Conservation (phyloP, 2,888 invertebrate species). For the Crocallis elinguaria region DNA sequence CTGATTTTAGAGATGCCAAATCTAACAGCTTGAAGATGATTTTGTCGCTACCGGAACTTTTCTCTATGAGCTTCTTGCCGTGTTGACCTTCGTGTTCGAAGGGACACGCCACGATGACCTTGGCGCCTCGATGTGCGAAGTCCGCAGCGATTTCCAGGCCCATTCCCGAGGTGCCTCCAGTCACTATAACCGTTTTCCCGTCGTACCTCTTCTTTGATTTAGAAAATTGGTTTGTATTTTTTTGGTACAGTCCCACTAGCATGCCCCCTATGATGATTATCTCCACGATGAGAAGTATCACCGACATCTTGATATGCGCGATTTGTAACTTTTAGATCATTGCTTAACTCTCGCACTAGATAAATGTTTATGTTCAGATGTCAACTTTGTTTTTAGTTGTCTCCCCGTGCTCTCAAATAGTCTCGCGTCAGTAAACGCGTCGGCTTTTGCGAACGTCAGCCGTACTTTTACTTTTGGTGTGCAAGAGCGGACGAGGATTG, state of each 20-base stretch:
- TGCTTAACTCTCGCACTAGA: background rate
- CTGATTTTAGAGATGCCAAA: conserved; percentile 89
- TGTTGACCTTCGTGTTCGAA: conserved; percentile 64
- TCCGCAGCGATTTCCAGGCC: conserved; percentile 71
- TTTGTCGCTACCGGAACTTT: conserved; percentile 87
- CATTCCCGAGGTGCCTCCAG: conserved; percentile 75
- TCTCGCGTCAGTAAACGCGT: conserved; percentile 42
- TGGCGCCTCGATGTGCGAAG: conserved; percentile 70
- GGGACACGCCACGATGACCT: conserved; percentile 74
- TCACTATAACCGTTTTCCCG: conserved; percentile 69
- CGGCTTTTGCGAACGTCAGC: conserved; percentile 15
- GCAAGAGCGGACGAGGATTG: conserved; percentile 48
- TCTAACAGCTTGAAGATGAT: conserved; percentile 90
- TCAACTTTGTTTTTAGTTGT: background rate
- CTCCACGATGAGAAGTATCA: conserved; percentile 50
- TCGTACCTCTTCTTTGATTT: conserved; percentile 68
- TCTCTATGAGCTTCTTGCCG: conserved; percentile 85
- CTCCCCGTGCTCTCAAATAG: conserved; percentile 32
- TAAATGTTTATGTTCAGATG: background rate
- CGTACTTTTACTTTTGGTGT: conserved; percentile 45
- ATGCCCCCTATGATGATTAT: conserved; percentile 52
- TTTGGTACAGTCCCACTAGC: conserved; percentile 69
- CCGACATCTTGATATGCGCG: conserved; percentile 43
- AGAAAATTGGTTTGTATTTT: conserved; percentile 70
- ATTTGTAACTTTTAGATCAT: conserved; percentile 10